Conservation (phyloP, 1,140 invertebrate genomes). For the Drosophila tropicalis region DNA sequence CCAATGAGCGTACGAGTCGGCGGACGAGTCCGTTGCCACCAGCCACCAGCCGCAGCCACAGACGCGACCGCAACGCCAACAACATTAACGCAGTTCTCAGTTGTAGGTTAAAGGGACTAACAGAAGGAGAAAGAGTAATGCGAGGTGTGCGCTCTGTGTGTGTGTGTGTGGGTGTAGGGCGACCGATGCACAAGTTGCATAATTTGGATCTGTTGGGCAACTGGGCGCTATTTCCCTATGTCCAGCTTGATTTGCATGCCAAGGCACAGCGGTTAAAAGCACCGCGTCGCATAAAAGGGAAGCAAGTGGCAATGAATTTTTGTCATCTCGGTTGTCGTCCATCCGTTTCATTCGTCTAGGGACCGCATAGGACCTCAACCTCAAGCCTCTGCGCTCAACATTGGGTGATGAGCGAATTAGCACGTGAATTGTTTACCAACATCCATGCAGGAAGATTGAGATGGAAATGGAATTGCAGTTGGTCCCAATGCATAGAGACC, state of each 20-base stretch:
- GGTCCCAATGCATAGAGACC: neutral
- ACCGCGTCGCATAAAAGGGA: neutral
- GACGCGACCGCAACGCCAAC: constrained; percentile 71
- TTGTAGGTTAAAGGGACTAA: constrained; percentile 13
- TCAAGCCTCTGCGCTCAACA: constrained; percentile 52
- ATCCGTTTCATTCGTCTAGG: constrained; percentile 14
- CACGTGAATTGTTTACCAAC: constrained; percentile 44
- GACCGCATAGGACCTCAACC: constrained; percentile 22
- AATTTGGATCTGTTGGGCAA: constrained; percentile 40
- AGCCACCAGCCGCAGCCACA: constrained; percentile 21
- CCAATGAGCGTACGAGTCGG: constrained; percentile 48
- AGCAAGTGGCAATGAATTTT: constrained; percentile 38
- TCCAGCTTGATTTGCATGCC: constrained; percentile 47
- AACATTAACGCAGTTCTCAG: constrained; percentile 65
- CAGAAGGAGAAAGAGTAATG: constrained; percentile 3
- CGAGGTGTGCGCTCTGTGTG: neutral
- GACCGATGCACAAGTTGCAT: constrained; percentile 59
- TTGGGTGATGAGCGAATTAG: constrained; percentile 66
- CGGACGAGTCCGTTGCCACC: neutral
- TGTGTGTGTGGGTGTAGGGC: constrained; percentile 16
- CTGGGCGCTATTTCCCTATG: neutral
- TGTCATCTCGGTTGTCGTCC: constrained; percentile 23
- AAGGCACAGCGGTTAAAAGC: constrained; percentile 15
- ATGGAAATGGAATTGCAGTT: neutral
- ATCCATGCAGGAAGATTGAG: neutral